These are phyloP conservation scores for Crematogaster levior DNA, from an alignment of 2,888 invertebrate genomes.

Conservation along the genomic window DNA sequence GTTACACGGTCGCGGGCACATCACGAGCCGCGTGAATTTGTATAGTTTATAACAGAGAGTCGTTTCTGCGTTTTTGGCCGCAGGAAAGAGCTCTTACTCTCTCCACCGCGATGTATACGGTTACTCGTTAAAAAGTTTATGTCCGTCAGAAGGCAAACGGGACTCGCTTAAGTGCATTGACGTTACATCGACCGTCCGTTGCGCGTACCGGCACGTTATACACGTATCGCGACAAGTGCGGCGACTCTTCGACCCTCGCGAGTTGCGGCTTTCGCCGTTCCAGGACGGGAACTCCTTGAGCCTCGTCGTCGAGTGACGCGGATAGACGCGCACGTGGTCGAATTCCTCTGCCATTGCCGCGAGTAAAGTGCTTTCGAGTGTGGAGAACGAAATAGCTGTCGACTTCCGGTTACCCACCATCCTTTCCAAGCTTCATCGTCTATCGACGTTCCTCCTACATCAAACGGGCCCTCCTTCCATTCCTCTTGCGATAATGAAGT, in stretches of 20 bases:
- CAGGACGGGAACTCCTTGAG: constrained; percentile 44
- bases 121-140: constrained; percentile 74
- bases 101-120: constrained; percentile 43
- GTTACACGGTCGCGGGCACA: not conserved
- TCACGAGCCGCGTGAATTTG: not conserved
- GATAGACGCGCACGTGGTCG: constrained; percentile 37
- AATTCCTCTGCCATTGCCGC: constrained; percentile 51
- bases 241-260: constrained; percentile 12
- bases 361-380: constrained; percentile 61
- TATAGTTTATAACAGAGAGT: constrained; percentile 13
- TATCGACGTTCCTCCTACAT: constrained; percentile 9
- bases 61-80: constrained; percentile 4
- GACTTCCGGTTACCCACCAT: constrained; percentile 13
- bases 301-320: constrained; percentile 37
- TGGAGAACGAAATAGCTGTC: not conserved
- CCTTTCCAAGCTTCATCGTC: constrained; percentile 13
- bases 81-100: not conserved
- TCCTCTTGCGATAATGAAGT: constrained; percentile 15
- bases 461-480: not conserved
- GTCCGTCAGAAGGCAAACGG: constrained; percentile 37
- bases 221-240: constrained; percentile 33
- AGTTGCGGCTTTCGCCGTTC: constrained; percentile 25
- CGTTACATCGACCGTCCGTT: constrained; percentile 1
- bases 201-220: constrained; percentile 4
- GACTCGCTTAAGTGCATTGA: constrained; percentile 42